Evolutionary conservation across 2,113 vertebrate genomes (phyloP).

Genomic region (Erinaceus europaeus): DNA sequence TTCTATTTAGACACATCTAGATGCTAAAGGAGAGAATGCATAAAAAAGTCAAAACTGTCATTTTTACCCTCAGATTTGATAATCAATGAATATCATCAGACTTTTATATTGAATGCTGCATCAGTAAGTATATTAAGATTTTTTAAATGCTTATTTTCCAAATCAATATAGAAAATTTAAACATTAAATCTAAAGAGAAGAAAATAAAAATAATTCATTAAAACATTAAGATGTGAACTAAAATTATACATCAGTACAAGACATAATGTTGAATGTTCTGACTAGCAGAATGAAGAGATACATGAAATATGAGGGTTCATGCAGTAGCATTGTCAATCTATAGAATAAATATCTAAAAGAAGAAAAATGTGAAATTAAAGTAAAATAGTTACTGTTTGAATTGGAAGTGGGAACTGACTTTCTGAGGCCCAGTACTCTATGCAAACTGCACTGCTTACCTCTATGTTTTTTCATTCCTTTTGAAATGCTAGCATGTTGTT

Average conservation of each 20-base stretch:
- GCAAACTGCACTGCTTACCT: conserved; percentile 18
- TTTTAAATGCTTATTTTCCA: not conserved
- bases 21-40: not conserved
- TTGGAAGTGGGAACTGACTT: conserved; percentile 22
- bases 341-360: not conserved
- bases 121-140: not conserved
- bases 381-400: not conserved
- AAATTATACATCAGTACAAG: not conserved
- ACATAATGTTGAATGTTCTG: too few relatives aligned
- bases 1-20: not conserved
- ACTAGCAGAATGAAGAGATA: not conserved
- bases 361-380: not conserved
- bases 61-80: not conserved
- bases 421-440: not conserved
- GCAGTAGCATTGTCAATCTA: not conserved
- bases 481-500: too few relatives aligned
- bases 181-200: not conserved
- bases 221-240: not conserved
- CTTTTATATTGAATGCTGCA: not conserved
- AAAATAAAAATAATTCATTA: not conserved
- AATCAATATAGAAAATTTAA: not conserved
- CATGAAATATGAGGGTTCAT: too few relatives aligned
- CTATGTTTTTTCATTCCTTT: conserved; percentile 22
- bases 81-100: not conserved
- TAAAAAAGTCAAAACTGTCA: not conserved